These are phyloP conservation scores for Drosophila azteca DNA, from an alignment of 1,140 invertebrate species.

Conservation along the genomic window DNA sequence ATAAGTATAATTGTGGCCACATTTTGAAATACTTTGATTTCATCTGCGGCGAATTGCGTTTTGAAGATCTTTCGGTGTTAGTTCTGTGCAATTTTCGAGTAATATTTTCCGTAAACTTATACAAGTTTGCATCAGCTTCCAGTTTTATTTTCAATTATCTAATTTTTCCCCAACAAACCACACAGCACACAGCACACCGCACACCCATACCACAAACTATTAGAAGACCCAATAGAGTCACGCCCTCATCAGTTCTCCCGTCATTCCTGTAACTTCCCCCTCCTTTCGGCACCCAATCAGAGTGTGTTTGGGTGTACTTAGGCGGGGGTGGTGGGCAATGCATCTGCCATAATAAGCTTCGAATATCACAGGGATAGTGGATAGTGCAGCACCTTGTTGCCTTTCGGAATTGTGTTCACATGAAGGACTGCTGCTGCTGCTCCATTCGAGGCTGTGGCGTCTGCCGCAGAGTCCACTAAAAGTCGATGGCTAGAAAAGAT, in stretches of 20 bases:
- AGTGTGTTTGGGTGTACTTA: slow-evolving; percentile 1
- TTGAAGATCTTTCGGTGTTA: not conserved
- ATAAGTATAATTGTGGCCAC: slow-evolving; percentile 21
- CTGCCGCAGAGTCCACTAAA: slow-evolving; percentile 19
- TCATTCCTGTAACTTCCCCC: not conserved
- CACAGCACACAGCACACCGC: slow-evolving; percentile 7
- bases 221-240: slow-evolving; percentile 25
- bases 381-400: slow-evolving; percentile 45
- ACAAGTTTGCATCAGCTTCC: slow-evolving; percentile 30
- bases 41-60: slow-evolving; percentile 7
- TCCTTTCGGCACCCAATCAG: slow-evolving; percentile 1
- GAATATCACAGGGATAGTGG: slow-evolving; percentile 4
- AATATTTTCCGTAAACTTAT: slow-evolving; percentile 11
- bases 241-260: slow-evolving; percentile 40
- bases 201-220: slow-evolving; percentile 33
- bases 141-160: slow-evolving; percentile 52
- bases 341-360: slow-evolving; percentile 34
- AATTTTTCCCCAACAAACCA: slow-evolving; percentile 26
- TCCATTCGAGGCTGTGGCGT: slow-evolving; percentile 4
- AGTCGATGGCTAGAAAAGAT: slow-evolving; percentile 44
- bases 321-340: not conserved
- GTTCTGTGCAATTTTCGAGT: slow-evolving; percentile 4
- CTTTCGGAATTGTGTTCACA: slow-evolving; percentile 36
- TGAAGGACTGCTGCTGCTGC: slow-evolving; percentile 26
- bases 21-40: slow-evolving; percentile 5